Evolutionary conservation across 2,888 invertebrate genomes (phyloP).

Genomic region (Acheta domesticus): DNA sequence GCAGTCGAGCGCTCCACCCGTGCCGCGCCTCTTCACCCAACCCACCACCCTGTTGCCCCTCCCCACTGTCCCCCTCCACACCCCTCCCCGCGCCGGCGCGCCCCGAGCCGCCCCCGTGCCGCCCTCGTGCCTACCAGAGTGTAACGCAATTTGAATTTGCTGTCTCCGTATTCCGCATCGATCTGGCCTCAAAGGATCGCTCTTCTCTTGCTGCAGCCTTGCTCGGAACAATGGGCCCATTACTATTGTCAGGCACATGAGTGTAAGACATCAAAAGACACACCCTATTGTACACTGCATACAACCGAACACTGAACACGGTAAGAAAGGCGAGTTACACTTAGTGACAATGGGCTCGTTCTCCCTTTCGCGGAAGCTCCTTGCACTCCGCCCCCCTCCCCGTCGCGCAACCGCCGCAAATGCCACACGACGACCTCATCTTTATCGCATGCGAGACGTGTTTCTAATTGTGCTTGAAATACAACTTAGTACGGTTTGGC

Average conservation of each 20-base stretch:
- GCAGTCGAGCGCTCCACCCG: too few species aligned
- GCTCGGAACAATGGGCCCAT: background rate
- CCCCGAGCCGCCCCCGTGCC: background rate
- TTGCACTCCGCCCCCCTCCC: background rate
- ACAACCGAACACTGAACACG: background rate
- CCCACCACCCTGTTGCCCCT: too few species aligned
- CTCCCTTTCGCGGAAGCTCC: background rate
- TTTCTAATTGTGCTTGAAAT: too few species aligned
- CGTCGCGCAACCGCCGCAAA: background rate
- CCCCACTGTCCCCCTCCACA: too few species aligned
- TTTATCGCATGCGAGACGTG: too few species aligned
- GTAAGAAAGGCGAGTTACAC: background rate
- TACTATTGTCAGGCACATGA: slow-evolving; percentile 18
- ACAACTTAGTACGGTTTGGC: too few species aligned
- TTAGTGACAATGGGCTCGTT: background rate
- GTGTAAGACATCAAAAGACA: slow-evolving; percentile 18
- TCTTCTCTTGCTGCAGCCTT: background rate
- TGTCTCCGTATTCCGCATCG: slow-evolving; percentile 18
- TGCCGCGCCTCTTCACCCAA: too few species aligned
- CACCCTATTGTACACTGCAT: slow-evolving; percentile 18
- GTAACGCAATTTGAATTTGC: slow-evolving; percentile 18
- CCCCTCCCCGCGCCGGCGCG: too few species aligned
- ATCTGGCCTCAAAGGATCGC: background rate
- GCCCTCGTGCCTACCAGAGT: background rate
- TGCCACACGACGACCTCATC: too few species aligned